phyloP scores from a whole-genome alignment of 2,113 vertebrate species.

The Gobiocypris rarus region DNA sequence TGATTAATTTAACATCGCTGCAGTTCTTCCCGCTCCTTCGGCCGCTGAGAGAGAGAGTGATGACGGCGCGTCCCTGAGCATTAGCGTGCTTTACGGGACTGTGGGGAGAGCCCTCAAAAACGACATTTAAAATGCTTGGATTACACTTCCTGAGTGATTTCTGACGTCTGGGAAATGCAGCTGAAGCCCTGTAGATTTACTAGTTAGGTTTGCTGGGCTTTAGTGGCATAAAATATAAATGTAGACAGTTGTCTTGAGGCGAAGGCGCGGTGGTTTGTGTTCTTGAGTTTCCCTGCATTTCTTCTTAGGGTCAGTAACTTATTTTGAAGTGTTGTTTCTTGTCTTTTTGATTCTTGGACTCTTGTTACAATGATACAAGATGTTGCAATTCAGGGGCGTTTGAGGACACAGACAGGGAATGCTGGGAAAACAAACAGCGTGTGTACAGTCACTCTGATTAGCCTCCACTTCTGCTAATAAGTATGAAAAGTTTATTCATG shows the following conservation, averaged over 20 bases:
- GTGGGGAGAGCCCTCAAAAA: not conserved
- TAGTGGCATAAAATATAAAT: conserved; percentile 16
- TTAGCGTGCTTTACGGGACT: conserved; percentile 9
- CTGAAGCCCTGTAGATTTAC: conserved; percentile 8
- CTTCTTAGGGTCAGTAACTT: not conserved
- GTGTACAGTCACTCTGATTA: not conserved
- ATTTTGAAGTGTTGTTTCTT: conserved; percentile 7
- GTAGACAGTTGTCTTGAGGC: not conserved
- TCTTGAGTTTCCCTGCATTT: not conserved
- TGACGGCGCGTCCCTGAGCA: not conserved
- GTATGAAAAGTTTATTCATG: not conserved
- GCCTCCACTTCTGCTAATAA: not conserved
- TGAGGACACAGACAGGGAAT: conserved; percentile 8
- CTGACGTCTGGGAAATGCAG: not conserved
- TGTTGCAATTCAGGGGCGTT: conserved; percentile 16
- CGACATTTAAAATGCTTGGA: not conserved
- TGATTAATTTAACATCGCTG: conserved; percentile 37
- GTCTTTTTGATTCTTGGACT: not conserved
- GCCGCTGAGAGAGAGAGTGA: conserved; percentile 1
- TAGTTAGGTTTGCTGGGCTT: not conserved
- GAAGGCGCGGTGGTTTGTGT: not conserved
- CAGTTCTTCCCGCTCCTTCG: conserved; percentile 45
- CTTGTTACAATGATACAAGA: conserved; percentile 17
- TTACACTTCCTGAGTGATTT: conserved; percentile 11
- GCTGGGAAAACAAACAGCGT: not conserved